Conservation (phyloP, 2,797 vertebrate species). For the Sebastes alutus region DNA sequence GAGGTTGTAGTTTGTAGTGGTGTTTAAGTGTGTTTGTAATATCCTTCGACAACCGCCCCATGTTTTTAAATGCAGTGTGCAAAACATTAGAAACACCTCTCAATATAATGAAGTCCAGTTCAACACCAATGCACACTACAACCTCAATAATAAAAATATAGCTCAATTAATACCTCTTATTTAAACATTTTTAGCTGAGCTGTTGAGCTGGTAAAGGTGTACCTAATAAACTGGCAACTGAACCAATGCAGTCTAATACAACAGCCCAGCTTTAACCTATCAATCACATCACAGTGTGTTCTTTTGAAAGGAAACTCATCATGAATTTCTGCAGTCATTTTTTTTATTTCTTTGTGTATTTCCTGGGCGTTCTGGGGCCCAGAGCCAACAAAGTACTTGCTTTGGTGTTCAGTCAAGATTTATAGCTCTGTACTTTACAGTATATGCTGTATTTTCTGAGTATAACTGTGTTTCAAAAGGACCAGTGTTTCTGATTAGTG, state of each 20-base stretch:
- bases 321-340: constrained; percentile 5
- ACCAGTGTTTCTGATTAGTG: constrained; percentile 52
- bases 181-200: background rate
- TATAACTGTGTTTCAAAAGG: constrained; percentile 37
- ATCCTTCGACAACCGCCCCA: background rate
- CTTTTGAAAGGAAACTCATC: background rate
- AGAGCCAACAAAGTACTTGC: background rate
- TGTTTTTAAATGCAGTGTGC: background rate
- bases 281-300: background rate
- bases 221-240: background rate
- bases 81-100: background rate
- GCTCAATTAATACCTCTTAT: background rate
- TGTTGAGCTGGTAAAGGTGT: background rate
- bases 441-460: constrained; percentile 22
- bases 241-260: background rate
- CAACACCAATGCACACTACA: background rate
- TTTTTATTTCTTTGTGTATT: constrained; percentile 25
- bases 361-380: constrained; percentile 15
- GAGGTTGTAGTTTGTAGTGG: too few species aligned
- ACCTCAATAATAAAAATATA: background rate
- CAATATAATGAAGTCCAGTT: background rate
- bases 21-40: background rate
- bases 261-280: background rate
- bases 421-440: constrained; percentile 35
- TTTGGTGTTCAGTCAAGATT: constrained; percentile 35